These are phyloP conservation scores for Gari tellinella DNA, from an alignment of 2,888 invertebrate genomes.

Conservation along the genomic window DNA sequence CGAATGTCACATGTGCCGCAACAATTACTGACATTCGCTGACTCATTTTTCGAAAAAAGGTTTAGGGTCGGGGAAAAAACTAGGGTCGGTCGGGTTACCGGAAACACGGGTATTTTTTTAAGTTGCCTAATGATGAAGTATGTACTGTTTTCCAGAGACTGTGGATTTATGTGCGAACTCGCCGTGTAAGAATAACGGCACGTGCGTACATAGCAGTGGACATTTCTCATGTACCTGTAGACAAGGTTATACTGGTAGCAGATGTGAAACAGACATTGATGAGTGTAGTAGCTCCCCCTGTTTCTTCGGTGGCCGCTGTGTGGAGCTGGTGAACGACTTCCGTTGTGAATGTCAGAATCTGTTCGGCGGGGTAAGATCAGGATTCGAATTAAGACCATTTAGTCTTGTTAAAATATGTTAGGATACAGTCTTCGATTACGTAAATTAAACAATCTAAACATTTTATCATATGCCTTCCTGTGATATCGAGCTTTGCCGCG, in stretches of 20 bases:
- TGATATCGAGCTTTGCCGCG: too few relatives aligned
- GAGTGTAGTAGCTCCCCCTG: slow-evolving; percentile 57
- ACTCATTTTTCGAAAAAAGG: too few relatives aligned
- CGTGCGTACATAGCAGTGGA: slow-evolving; percentile 14
- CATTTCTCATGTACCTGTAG: slow-evolving; percentile 39
- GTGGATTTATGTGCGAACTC: slow-evolving; percentile 36
- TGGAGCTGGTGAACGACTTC: slow-evolving; percentile 49
- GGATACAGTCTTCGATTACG: too few relatives aligned
- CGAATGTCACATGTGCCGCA: too few relatives aligned
- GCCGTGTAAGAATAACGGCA: slow-evolving; percentile 45
- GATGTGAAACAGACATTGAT: slow-evolving; percentile 55
- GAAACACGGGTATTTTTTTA: too few relatives aligned
- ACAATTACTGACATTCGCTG: too few relatives aligned
- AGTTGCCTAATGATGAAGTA: too few relatives aligned
- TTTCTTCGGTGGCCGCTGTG: slow-evolving; percentile 47
- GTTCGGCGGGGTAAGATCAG: slow-evolving; percentile 58
- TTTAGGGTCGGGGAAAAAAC: too few relatives aligned
- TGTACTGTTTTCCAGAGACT: slow-evolving; percentile 37
- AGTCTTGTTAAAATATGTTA: too few relatives aligned
- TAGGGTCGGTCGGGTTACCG: too few relatives aligned
- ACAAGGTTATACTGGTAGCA: slow-evolving; percentile 50
- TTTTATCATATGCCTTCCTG: too few relatives aligned
- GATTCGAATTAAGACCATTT: background rate
- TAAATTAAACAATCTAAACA: too few relatives aligned
- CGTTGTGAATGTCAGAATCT: slow-evolving; percentile 50